Evolutionary conservation across 1,140 invertebrate genomes (phyloP), one percentile per base, ranked within the genome.

Genomic region (Oreohelix idahoensis): DNA sequence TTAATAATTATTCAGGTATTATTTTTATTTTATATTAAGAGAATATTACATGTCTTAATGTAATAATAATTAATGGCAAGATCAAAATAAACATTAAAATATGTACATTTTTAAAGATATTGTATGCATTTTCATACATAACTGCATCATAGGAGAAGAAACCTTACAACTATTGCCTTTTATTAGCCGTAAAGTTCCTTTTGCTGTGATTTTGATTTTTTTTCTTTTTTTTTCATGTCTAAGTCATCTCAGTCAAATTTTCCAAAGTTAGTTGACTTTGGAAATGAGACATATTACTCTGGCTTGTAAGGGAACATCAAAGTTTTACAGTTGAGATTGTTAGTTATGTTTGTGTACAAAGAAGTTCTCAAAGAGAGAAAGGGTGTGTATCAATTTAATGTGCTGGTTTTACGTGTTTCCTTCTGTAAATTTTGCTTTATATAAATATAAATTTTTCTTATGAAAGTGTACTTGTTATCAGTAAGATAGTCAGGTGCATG

Each of bases 241-340:
- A 71, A 80, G 32, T 39, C 36, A 39, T 63, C 36, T 42, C 15
- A 42, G 23, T 26, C 23, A 42, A 13, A 32, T 39, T 71, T 73
- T 39, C 71, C 71, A 73, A 73, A 73, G 71, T 45, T 49, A 53
- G 20, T 76, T 4, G 11, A 29, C 29, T 76, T 20, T 53, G 45
- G 74, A 76, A 17, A 26, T 29, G 26, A 26, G 36, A 73, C 20
- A 35, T 66, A 79, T 38, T 69, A 69, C 58, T 38, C 35, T 80
- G 79, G 79, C 79, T 80, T 80, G 66, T 80, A 71, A 80, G 79
- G 79, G 79, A 80, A 80, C 79, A 80, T 79, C 35, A 71, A 66
- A 70, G 32, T 70, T 80, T 71, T 49, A 80, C 79, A 79, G 29
- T 38, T 2, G 32, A 66, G n/a, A 8, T 66, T 66, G 17, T 66